phyloP scores from a whole-genome alignment of 2,113 vertebrate species.

The Crotalus tigris region DNA sequence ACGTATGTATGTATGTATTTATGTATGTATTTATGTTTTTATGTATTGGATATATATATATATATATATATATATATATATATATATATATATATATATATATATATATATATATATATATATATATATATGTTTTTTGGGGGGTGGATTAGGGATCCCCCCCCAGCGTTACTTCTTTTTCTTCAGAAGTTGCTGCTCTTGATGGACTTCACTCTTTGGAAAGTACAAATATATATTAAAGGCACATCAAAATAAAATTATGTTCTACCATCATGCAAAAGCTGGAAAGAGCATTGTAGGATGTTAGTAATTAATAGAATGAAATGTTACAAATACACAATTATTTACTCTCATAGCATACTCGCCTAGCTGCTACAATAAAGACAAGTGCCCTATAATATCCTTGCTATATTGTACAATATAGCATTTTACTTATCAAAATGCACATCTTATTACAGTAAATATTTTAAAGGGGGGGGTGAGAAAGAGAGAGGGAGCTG shows the following conservation, averaged over 20 bases:
- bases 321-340: background rate
- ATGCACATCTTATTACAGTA: background rate
- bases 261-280: background rate
- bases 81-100: too few relatives aligned
- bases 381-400: background rate
- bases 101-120: too few relatives aligned
- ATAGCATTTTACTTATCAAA: background rate
- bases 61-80: background rate
- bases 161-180: too few relatives aligned
- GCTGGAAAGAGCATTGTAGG: background rate
- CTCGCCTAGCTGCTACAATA: too few relatives aligned
- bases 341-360: background rate
- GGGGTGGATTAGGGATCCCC: too few relatives aligned
- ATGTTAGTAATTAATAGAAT: background rate
- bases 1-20: too few relatives aligned
- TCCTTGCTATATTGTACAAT: background rate
- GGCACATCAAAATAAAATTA: background rate
- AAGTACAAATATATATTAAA: background rate
- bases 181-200: background rate
- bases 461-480: background rate
- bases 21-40: background rate
- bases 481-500: background rate
- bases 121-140: too few relatives aligned
- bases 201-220: background rate
- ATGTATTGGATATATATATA: too few relatives aligned